Evolutionary conservation across 2,888 invertebrate genomes (phyloP).

Genomic region (Mythimna albipuncta): DNA sequence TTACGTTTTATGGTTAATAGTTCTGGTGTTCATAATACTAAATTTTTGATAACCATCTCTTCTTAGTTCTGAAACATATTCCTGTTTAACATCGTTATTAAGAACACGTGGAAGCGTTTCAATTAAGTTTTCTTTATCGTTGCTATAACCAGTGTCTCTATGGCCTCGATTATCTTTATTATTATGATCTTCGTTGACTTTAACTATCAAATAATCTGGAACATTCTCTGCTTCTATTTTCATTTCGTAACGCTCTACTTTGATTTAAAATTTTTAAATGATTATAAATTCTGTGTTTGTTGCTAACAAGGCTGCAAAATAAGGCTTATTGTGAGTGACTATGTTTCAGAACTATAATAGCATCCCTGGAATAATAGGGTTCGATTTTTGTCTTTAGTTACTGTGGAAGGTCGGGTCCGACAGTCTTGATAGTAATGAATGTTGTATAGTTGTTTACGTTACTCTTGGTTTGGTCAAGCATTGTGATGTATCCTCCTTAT

Average conservation of each 20-base stretch:
- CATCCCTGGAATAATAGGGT: too few relatives aligned
- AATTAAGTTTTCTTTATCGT: slow-evolving; percentile 57
- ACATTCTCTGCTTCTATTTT: slow-evolving; percentile 13
- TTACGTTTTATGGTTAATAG: slow-evolving; percentile 62
- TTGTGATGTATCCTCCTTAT: too few relatives aligned
- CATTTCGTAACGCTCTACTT: neutral
- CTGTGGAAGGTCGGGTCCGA: too few relatives aligned
- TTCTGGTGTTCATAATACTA: slow-evolving; percentile 54
- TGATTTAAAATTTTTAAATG: neutral
- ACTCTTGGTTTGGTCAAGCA: too few relatives aligned
- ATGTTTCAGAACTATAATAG: too few relatives aligned
- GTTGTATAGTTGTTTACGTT: too few relatives aligned
- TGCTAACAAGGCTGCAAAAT: neutral
- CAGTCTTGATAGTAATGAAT: too few relatives aligned
- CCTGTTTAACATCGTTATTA: slow-evolving; percentile 49
- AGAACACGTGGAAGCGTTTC: slow-evolving; percentile 43
- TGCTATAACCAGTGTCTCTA: slow-evolving; percentile 27
- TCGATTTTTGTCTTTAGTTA: too few relatives aligned
- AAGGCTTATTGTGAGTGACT: too few relatives aligned
- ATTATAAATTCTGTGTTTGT: slow-evolving; percentile 9
- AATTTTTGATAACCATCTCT: slow-evolving; percentile 61
- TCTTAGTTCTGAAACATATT: slow-evolving; percentile 51
- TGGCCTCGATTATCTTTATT: slow-evolving; percentile 38
- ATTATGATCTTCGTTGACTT: slow-evolving; percentile 33
- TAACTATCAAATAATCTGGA: slow-evolving; percentile 32